Evolutionary conservation across 2,888 invertebrate species (phyloP).

Genomic region (Cantharis nigra): DNA sequence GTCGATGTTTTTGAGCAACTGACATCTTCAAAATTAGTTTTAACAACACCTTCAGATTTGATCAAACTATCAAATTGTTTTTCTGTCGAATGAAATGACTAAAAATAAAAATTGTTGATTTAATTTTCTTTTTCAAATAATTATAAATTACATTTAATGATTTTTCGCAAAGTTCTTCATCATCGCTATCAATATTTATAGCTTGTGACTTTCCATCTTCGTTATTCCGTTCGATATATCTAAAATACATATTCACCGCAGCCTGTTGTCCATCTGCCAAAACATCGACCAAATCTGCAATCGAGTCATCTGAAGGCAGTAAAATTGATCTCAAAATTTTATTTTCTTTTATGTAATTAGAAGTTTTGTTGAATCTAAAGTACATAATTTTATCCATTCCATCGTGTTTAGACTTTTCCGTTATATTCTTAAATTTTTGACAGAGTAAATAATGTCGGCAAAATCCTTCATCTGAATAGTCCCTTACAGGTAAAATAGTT

Average conservation of each 20-base stretch:
- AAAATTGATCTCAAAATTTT: slow-evolving; percentile 37
- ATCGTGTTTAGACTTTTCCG: slow-evolving; percentile 21
- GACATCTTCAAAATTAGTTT: neutral
- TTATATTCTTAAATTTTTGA: slow-evolving; percentile 42
- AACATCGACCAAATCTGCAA: slow-evolving; percentile 32
- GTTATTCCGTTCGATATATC: slow-evolving; percentile 34
- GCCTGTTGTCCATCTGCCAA: slow-evolving; percentile 23
- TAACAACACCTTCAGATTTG: neutral
- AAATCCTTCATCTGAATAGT: slow-evolving; percentile 40
- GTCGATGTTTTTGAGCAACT: neutral
- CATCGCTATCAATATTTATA: slow-evolving; percentile 28
- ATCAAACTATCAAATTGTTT: neutral
- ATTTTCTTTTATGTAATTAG: slow-evolving; percentile 36
- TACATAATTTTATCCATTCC: slow-evolving; percentile 39
- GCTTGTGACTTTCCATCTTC: slow-evolving; percentile 8
- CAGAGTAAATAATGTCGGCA: slow-evolving; percentile 43
- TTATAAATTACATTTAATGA: neutral
- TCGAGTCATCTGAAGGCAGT: slow-evolving; percentile 27
- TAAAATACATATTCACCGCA: slow-evolving; percentile 35
- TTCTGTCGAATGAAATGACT: neutral
- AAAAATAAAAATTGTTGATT: neutral
- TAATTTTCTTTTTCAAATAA: neutral
- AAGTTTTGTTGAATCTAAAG: slow-evolving; percentile 34
- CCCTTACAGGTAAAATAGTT: slow-evolving; percentile 32
- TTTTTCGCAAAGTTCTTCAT: slow-evolving; percentile 26